Base-by-base conservation (phyloP, 2,797 vertebrate species). In the Scolopax bukidnonensis region DNA sequence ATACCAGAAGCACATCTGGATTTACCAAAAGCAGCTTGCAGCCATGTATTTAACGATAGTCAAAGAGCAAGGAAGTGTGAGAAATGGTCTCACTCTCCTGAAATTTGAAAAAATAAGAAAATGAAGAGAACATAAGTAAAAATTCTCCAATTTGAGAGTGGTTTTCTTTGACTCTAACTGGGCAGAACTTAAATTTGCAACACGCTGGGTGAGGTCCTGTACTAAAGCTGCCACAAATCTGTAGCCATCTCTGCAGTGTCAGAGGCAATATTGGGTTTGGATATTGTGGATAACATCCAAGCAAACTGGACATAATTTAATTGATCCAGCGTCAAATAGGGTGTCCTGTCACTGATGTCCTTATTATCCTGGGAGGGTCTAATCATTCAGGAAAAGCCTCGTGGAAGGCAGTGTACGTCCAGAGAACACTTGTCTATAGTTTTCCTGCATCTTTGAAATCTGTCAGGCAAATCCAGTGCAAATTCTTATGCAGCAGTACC, bases 361-460 rank as follows among this genome's bases (percentile, higher is more conserved):
- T 27, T 14, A 27, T 4, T 10, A 8, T 59, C 12, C 54, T 59
- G 38, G 23, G 12, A 71, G 11, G 24, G 18, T 20, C 36, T 18
- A 16, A 16, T 33, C 47, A 40, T 15, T 70, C 30, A 54, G 67
- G 36, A 79, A 24, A 51, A 48, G 3, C 11, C 1, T 24, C 11
- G 3, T 19, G 40, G 75, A 21, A 71, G 38, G 38, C 10, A 17
- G 2, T 0, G 0, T 8, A 5, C 5, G 9, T 8, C 41, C 40
- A 14, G 53, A 50, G 41, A 6, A 24, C 10, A 4, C n/a, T 50
- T 75, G 14, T 21, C 36, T 14, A 6, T 51, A 4, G 11, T 41
- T 69, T 57, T 57, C 68, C 33, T 65, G 28, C 20, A 16, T 53
- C 43, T 33, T 4, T 36, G 1, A 64, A 65, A 30, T 53, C 19